These are phyloP conservation scores for Apis florea DNA, from an alignment of 1,140 invertebrate species.

Conservation along the genomic window DNA sequence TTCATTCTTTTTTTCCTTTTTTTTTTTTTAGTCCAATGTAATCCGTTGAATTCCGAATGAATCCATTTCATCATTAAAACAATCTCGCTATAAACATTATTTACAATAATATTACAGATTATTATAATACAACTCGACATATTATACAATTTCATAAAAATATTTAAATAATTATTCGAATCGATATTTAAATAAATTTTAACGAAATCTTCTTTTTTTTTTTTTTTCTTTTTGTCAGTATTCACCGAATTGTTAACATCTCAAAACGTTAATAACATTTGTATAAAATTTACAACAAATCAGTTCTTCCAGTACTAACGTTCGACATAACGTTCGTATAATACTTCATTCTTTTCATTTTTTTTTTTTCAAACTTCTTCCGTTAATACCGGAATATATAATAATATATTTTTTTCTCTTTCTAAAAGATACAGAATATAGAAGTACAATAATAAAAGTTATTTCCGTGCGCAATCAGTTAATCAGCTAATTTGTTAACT, in stretches of 20 bases:
- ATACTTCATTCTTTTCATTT: not conserved
- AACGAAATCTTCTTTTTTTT: conserved; percentile 15
- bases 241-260: not conserved
- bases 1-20: not conserved
- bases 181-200: not conserved
- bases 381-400: too few species aligned
- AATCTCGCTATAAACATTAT: conserved; percentile 26
- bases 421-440: not conserved
- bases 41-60: not conserved
- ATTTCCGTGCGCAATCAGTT: not conserved
- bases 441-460: not conserved
- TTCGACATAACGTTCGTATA: too few species aligned
- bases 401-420: not conserved
- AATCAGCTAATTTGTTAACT: not conserved
- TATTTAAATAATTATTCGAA: not conserved
- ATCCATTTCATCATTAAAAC: not conserved
- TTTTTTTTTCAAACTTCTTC: not conserved
- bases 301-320: not conserved
- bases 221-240: not conserved
- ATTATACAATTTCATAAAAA: not conserved
- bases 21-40: not conserved
- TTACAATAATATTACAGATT: conserved; percentile 38
- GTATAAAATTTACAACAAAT: conserved; percentile 31
- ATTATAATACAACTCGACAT: conserved; percentile 14
- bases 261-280: conserved; percentile 5